phyloP scores from a whole-genome alignment of 2,797 vertebrate genomes.

The Caiman crocodilus region DNA sequence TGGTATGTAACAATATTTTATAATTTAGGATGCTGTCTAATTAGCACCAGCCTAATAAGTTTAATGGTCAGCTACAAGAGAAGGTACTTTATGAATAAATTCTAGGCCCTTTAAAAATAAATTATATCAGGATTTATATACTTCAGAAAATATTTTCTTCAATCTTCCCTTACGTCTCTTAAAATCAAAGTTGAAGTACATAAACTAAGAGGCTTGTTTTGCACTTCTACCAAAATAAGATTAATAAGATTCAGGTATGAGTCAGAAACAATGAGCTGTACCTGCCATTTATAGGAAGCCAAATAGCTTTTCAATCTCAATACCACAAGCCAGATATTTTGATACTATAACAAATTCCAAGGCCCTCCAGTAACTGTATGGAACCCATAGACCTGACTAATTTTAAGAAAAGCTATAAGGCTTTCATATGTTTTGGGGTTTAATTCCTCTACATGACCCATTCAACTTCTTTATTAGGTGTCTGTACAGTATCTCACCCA shows the following conservation, averaged over 20 bases:
- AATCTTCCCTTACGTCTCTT: not conserved
- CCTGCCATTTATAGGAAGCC: not conserved
- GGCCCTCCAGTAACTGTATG: not conserved
- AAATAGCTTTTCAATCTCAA: not conserved
- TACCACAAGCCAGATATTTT: not conserved
- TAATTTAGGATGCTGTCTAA: not conserved
- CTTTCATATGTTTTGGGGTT: too few species aligned
- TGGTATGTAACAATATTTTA: not conserved
- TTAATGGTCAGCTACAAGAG: too few species aligned
- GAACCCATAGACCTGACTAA: not conserved
- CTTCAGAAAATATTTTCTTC: not conserved
- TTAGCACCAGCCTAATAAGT: not conserved
- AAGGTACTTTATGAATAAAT: not conserved
- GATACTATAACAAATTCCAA: not conserved
- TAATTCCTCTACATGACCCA: not conserved
- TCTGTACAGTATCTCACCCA: not conserved
- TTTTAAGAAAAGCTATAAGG: not conserved
- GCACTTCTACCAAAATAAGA: fast-evolving
- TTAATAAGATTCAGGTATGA: not conserved
- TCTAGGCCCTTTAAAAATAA: not conserved
- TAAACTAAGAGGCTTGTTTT: not conserved
- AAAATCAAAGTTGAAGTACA: not conserved
- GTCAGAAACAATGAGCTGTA: not conserved
- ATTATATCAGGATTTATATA: not conserved
- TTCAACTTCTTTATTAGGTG: not conserved